Evolutionary conservation across 2,113 vertebrate species (phyloP), one percentile per base, ranked within the genome.

Genomic region (Epinephelus cyanopodus): DNA sequence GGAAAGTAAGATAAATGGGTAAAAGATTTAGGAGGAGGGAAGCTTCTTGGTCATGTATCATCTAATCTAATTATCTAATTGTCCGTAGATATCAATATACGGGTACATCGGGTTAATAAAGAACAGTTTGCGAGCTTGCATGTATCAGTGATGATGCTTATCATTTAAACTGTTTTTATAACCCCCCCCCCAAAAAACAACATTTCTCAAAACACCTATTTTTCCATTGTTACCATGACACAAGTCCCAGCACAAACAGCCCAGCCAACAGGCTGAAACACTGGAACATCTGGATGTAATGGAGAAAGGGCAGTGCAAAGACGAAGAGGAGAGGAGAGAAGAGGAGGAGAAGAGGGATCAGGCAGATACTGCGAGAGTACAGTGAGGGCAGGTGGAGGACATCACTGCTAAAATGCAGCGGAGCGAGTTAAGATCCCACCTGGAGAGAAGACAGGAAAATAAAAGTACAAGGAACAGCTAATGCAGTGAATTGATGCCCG

Each of bases 221-320:
- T 92, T 90, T 87, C 79, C 90, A 86, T 57, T 81, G 90, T 93
- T 89, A 87, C 91, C 81, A 84, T 76, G 90, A 92, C 89, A 90
- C 78, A 82, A 82, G 75, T 81, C 83, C 81, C 89, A 85, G 60
- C 67, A 86, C 70, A 77, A 83, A 90, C 63, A 62, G 79, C 65
- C 48, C 48, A 69, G 89, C 83, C 90, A 94, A 89, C 61, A 81
- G 79, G 57, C 84, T 75, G 71, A 90, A 90, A 86, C 83, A 71
- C 47, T 83, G 84, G 75, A 92, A 95, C 93, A 95, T 95, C 94
- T 95, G 94, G 91, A 88, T 68, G 63, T 87, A 81, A 93, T 88
- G 83, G 89, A 90, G 87, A 91, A 85, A 91, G 66, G 71, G 79
- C 88, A 87, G 56, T n/a, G 74, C 70, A 90, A 76, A 89, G 37